These are phyloP conservation scores for Pristis pectinata DNA, from an alignment of 2,797 vertebrate species.

Conservation along the genomic window DNA sequence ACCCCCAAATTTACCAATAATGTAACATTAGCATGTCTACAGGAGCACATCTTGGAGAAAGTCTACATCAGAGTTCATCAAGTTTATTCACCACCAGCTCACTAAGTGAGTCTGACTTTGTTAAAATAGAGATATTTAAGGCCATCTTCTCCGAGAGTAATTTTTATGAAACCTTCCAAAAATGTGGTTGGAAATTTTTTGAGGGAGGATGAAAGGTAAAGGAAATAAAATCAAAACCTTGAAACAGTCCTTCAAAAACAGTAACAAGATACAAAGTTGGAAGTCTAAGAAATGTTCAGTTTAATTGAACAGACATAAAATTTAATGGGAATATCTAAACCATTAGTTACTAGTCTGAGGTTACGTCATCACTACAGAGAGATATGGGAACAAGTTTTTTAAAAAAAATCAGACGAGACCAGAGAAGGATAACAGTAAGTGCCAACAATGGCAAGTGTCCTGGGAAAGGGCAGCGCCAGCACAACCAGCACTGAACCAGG, in stretches of 20 bases:
- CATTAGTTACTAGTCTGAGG: not conserved
- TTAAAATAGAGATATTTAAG: not conserved
- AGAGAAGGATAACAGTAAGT: not conserved
- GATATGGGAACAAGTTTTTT: not conserved
- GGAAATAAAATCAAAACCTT: not conserved
- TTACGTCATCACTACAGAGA: not conserved
- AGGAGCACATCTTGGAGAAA: not conserved
- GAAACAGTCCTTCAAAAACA: not conserved
- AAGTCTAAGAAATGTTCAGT: not conserved
- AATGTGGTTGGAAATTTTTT: not conserved
- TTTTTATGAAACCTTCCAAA: not conserved
- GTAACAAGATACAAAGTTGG: not conserved
- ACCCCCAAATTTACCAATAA: not conserved
- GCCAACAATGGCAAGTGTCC: not conserved
- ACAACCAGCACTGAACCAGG: not conserved
- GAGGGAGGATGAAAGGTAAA: not conserved
- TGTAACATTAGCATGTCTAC: not conserved
- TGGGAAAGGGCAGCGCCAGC: not conserved
- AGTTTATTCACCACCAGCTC: not conserved
- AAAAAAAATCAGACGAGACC: not conserved
- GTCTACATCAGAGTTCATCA: not conserved
- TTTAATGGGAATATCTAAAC: not conserved
- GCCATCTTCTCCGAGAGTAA: not conserved
- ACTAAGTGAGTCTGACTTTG: not conserved
- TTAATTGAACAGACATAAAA: not conserved